These are phyloP conservation scores for Fabriciana adippe DNA, from an alignment of 2,888 invertebrate genomes.

Conservation along the genomic window DNA sequence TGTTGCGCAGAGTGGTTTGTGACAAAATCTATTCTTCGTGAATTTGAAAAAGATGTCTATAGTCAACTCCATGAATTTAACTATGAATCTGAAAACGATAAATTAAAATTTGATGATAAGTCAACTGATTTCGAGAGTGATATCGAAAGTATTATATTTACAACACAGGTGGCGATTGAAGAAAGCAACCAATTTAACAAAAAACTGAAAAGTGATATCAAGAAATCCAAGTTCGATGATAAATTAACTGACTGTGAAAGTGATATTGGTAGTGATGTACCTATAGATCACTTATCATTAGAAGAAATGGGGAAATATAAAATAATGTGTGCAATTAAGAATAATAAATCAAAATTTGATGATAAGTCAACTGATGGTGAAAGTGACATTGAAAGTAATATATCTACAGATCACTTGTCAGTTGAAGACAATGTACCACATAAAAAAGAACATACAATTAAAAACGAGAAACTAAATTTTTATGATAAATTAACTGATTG, in stretches of 20 bases:
- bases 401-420: constrained; percentile 2
- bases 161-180: no score
- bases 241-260: no score
- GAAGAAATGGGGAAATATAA: no score
- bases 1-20: constrained; percentile 45
- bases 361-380: constrained; percentile 40
- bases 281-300: no score
- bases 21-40: constrained; percentile 39
- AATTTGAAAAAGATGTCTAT: not conserved
- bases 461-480: no score
- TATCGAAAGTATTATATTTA: no score
- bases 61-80: not conserved
- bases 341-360: constrained; percentile 6
- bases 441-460: not conserved
- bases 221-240: no score
- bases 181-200: no score
- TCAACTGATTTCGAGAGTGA: not conserved
- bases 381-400: constrained; percentile 37
- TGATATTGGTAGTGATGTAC: no score
- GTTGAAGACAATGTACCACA: constrained; percentile 6
- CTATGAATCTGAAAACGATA: not conserved
- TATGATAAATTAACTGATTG: no score
- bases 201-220: no score
- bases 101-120: constrained; percentile 2
- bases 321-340: not conserved